Evolutionary conservation across 2,888 invertebrate genomes (phyloP).

Genomic region (Conomelus anceps): DNA sequence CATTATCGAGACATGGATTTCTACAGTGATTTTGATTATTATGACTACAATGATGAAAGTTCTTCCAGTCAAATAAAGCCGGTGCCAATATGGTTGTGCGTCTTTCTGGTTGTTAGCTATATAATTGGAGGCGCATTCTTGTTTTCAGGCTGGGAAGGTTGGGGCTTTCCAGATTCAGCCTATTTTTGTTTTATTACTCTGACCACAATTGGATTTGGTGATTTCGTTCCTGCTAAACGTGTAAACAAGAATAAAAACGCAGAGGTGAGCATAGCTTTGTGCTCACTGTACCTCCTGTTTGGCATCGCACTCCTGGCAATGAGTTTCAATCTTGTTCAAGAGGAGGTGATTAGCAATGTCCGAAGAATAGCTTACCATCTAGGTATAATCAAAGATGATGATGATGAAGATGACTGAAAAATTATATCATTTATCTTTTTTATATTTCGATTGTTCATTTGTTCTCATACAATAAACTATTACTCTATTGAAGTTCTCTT

Average conservation of each 20-base stretch:
- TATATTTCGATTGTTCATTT: not conserved
- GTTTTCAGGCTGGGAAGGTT: constrained; percentile 77
- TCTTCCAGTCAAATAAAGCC: constrained; percentile 53
- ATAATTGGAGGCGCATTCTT: constrained; percentile 83
- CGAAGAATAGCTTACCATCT: constrained; percentile 77
- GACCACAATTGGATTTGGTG: constrained; percentile 89
- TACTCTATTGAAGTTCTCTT: too few relatives aligned
- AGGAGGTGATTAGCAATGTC: constrained; percentile 84
- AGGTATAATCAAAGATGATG: constrained; percentile 76
- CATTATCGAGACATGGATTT: constrained; percentile 33
- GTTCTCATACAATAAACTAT: not conserved
- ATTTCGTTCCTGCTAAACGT: constrained; percentile 80
- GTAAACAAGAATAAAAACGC: constrained; percentile 44
- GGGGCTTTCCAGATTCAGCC: constrained; percentile 80
- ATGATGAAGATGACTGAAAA: constrained; percentile 49
- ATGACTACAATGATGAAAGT: constrained; percentile 55
- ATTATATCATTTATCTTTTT: not conserved
- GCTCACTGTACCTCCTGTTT: constrained; percentile 86
- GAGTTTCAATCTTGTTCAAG: constrained; percentile 94
- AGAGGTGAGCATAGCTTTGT: constrained; percentile 68
- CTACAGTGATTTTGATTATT: constrained; percentile 39
- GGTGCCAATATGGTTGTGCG: constrained; percentile 85
- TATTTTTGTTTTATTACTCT: constrained; percentile 92
- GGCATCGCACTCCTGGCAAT: constrained; percentile 91
- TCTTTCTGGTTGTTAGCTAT: constrained; percentile 80